A percentile compares a stretch with the other conserved stretches of the same genome.
Conservation (phyloP, 2,888 invertebrate species). For the Lycocerus yunnanus region DNA sequence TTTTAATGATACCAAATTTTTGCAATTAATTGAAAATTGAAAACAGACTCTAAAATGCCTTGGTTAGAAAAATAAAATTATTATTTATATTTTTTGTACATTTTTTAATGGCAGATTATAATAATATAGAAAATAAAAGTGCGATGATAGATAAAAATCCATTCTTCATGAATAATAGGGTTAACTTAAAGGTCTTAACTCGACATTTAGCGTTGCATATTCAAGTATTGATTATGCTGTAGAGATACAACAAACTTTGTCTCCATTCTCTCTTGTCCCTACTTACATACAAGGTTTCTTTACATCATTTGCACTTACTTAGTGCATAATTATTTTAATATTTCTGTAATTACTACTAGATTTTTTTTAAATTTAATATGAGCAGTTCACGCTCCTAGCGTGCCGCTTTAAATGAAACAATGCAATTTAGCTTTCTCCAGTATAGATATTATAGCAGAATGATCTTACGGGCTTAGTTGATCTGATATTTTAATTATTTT, state of each 20-base stretch:
- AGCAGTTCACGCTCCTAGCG: not conserved
- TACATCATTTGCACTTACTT: not conserved
- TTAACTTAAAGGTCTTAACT: conserved; percentile 21
- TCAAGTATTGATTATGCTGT: conserved; percentile 10
- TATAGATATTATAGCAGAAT: not conserved
- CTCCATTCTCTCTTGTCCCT: not conserved
- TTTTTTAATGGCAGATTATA: not conserved
- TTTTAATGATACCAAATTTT: not conserved
- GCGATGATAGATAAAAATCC: conserved; percentile 20
- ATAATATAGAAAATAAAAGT: conserved; percentile 10
- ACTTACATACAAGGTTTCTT: not conserved
- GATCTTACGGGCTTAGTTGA: not conserved
- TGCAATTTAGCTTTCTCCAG: not conserved
- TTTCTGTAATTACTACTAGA: not conserved
- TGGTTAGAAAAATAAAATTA: not conserved
- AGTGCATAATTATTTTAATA: not conserved
- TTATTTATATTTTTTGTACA: not conserved
- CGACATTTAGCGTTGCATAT: conserved; percentile 25
- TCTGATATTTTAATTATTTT: not conserved
- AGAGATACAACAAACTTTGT: conserved; percentile 5
- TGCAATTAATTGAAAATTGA: not conserved
- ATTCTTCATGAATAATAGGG: conserved; percentile 13
- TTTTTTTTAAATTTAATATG: not conserved
- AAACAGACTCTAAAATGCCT: not conserved
- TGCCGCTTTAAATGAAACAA: not conserved